Conservation (phyloP, 2,797 vertebrate species). For the Macroramphosus scolopax region DNA sequence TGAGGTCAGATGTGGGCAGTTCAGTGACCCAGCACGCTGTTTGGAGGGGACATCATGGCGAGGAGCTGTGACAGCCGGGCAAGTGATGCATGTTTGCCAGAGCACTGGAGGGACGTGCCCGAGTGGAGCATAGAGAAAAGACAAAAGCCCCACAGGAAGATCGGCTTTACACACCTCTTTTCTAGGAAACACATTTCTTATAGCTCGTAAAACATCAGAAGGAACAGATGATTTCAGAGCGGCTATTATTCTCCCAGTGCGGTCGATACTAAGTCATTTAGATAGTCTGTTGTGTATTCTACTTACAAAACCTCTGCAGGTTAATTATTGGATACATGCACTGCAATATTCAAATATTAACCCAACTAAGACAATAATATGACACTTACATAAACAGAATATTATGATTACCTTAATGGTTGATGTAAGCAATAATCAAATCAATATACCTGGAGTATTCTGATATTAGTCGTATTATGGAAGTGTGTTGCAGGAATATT, state of each 20-base stretch:
- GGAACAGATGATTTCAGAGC: no score
- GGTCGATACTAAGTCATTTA: constrained; percentile 50
- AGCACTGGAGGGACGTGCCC: constrained; percentile 56
- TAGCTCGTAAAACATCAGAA: constrained; percentile 2
- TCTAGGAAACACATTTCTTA: constrained; percentile 12
- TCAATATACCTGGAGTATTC: no score
- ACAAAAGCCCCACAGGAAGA: constrained; percentile 51
- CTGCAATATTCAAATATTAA: no score
- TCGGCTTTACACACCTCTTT: constrained; percentile 6
- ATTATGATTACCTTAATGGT: no score
- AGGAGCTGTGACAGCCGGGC: constrained; percentile 14
- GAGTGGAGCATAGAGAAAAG: constrained; percentile 66
- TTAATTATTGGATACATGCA: no score
- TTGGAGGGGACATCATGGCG: constrained; percentile 32
- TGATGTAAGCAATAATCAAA: no score
- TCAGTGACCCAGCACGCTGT: constrained; percentile 8
- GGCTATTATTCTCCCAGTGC: constrained; percentile 13
- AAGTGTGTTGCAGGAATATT: no score
- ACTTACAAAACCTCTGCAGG: constrained; percentile 9
- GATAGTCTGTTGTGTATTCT: constrained; percentile 26
- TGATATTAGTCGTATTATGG: no score
- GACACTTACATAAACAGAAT: no score
- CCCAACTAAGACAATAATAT: no score
- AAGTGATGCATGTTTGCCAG: constrained; percentile 28
- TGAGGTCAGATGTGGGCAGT: constrained; percentile 11